Conservation (phyloP, 2,888 invertebrate species). For the Lumbricus terrestris region DNA sequence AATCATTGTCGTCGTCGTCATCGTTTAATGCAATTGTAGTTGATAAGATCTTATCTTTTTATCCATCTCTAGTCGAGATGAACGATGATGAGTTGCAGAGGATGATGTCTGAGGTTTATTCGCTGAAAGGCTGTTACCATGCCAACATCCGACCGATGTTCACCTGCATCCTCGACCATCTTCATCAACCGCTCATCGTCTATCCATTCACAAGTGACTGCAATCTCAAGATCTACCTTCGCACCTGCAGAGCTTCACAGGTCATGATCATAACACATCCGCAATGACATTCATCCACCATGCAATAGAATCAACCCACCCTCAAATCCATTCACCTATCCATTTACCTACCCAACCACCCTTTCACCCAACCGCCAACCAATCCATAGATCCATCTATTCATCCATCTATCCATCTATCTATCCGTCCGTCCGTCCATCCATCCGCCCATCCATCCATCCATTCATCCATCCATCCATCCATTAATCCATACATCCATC, state of each 20-base stretch:
- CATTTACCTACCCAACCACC: not conserved
- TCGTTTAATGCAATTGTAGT: not conserved
- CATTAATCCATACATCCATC: too few relatives aligned
- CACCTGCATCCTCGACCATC: not conserved
- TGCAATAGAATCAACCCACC: too few relatives aligned
- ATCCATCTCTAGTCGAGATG: not conserved
- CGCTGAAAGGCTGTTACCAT: not conserved
- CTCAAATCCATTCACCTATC: not conserved
- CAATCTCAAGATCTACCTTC: constrained; percentile 14
- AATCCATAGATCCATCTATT: not conserved
- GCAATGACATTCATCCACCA: too few relatives aligned
- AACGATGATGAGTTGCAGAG: not conserved
- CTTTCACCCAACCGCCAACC: not conserved
- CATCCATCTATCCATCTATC: not conserved
- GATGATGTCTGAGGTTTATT: constrained; percentile 6
- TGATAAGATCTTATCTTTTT: not conserved
- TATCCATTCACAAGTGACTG: not conserved
- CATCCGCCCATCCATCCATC: too few relatives aligned
- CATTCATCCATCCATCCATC: too few relatives aligned
- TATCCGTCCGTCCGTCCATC: too few relatives aligned
- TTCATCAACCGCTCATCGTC: not conserved
- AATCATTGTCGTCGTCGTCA: not conserved
- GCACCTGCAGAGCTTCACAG: constrained; percentile 12
- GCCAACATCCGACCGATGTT: not conserved
- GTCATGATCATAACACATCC: not conserved